Base-by-base conservation (phyloP, 1,140 invertebrate genomes). In the Ceratitis capitata region DNA sequence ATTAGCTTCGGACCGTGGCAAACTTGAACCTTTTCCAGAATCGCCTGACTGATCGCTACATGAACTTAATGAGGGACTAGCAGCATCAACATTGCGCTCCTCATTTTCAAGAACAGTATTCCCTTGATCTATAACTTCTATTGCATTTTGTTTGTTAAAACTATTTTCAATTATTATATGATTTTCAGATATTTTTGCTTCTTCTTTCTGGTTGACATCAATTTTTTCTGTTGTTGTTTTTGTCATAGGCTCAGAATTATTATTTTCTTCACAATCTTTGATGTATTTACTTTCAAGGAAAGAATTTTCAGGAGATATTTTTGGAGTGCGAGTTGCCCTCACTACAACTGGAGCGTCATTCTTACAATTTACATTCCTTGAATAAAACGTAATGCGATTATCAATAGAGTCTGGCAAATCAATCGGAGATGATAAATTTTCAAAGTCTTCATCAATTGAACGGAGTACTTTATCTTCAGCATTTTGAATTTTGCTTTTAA, bases 301-400 rank as follows among this genome's bases (percentile, higher is more conserved):
- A 6, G 91, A 92, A 83, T 91, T 91, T 87, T 92, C 89, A 51
- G 91, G 91, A 35, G 91, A 92, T 86, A 92, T 92, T 86, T 92
- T 92, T 32, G 91, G 91, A 23, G 89, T 89, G 29, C 87, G 88
- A 7, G 90, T 91, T 6, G 91, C 90, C 82, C 89, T 91, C 16
- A 92, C 90, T 10, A 92, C 88, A 83, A 92, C 88, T 10, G 91
- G 90, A 10, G 90, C 88, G 56, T 89, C 88, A 12, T 87, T 84
- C 85, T 89, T 90, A 47, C 85, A 86, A 86, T 78, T 88, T 9
- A 64, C 45, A 51, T 88, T 89, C 12, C 88, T 87, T 45, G 90
- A 88, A 69, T 89, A 88, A 83, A 91, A 89, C 7, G 86, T 86
- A 0, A 88, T 87, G 12, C 87, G 88, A 51, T 87, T 88, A 23